These are phyloP conservation scores for Cantharis nigra DNA, from an alignment of 2,888 invertebrate species.

Conservation along the genomic window DNA sequence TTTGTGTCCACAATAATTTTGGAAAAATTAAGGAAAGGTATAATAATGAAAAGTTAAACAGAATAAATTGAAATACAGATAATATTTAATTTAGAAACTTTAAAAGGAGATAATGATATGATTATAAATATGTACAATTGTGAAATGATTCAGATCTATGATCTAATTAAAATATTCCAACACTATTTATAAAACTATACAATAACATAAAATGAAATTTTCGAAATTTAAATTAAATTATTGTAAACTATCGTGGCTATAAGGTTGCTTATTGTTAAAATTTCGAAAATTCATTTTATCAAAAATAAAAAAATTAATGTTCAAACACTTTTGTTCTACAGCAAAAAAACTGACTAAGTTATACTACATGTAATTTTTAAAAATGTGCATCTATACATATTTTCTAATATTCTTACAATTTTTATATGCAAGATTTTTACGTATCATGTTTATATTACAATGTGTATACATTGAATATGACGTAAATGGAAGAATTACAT, in stretches of 20 bases:
- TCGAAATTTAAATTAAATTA: conserved; percentile 38
- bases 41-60: not conserved
- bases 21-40: not conserved
- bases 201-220: conserved; percentile 51
- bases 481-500: conserved; percentile 50
- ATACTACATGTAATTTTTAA: conserved; percentile 54
- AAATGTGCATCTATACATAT: conserved; percentile 52
- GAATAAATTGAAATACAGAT: conserved; percentile 47
- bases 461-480: conserved; percentile 52
- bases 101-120: conserved; percentile 79
- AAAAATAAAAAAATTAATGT: conserved; percentile 33
- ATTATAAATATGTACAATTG: conserved; percentile 64
- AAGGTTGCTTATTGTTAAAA: conserved; percentile 34
- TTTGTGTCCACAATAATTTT: not conserved
- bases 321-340: conserved; percentile 44
- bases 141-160: conserved; percentile 59
- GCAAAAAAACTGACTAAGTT: conserved; percentile 48
- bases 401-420: conserved; percentile 32
- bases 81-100: conserved; percentile 76
- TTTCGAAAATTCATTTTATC: conserved; percentile 38
- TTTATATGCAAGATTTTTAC: conserved; percentile 40
- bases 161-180: conserved; percentile 54
- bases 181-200: conserved; percentile 57
- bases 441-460: conserved; percentile 53
- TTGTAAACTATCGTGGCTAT: conserved; percentile 37